These are phyloP conservation scores for Etheostoma perlongum DNA, from an alignment of 2,797 vertebrate genomes.

Conservation along the genomic window DNA sequence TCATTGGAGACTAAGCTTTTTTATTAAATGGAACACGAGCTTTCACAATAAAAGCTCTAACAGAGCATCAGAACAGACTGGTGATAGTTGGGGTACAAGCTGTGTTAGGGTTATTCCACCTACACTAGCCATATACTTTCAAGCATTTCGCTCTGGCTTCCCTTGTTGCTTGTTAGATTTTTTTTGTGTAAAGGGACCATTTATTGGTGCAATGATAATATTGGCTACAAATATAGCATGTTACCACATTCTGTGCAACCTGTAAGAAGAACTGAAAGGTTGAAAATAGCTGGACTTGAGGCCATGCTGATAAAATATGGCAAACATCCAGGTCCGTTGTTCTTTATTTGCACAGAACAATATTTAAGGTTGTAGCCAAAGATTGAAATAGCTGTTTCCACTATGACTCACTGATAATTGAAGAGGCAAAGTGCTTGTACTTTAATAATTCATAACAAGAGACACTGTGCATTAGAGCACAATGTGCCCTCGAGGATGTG, in stretches of 20 bases:
- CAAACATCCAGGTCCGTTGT: slow-evolving; percentile 43
- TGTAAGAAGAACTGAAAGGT: neutral
- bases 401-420: slow-evolving; percentile 56
- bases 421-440: slow-evolving; percentile 62
- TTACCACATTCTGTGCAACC: neutral
- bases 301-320: slow-evolving; percentile 43
- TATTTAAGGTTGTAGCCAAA: slow-evolving; percentile 33
- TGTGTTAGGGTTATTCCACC: slow-evolving; percentile 46
- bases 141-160: neutral
- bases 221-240: slow-evolving; percentile 2
- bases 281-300: slow-evolving; percentile 26
- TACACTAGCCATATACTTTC: slow-evolving; percentile 23
- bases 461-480: slow-evolving; percentile 49
- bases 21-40: slow-evolving; percentile 64
- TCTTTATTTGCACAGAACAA: slow-evolving; percentile 44
- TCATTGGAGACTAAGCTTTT: slow-evolving; percentile 70
- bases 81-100: slow-evolving; percentile 9
- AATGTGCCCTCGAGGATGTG: slow-evolving; percentile 35
- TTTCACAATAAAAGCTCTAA: slow-evolving; percentile 79
- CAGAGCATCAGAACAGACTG: slow-evolving; percentile 22
- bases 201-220: neutral
- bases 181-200: neutral
- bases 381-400: slow-evolving; percentile 57
- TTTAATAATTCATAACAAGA: slow-evolving; percentile 74
- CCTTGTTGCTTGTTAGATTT: slow-evolving; percentile 1